Conservation (phyloP, 2,797 vertebrate genomes). For the Tadarida brasiliensis region DNA sequence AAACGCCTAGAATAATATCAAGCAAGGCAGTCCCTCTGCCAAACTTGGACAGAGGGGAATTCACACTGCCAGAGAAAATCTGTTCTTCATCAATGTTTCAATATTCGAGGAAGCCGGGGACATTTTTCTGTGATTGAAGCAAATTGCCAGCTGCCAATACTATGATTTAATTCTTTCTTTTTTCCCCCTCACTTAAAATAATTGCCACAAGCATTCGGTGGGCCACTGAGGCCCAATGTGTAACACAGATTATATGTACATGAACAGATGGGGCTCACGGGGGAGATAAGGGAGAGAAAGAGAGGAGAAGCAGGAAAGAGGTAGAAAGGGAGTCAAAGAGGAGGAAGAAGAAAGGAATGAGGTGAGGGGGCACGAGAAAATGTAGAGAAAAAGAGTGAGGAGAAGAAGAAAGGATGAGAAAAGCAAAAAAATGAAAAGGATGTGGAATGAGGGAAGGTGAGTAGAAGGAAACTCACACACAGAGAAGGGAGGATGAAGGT, state of each 20-base stretch:
- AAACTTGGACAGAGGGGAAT: constrained; percentile 70
- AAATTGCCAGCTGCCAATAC: constrained; percentile 78
- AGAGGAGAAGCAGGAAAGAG: too few relatives aligned
- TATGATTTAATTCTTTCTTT: constrained; percentile 73
- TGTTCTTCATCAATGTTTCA: constrained; percentile 84
- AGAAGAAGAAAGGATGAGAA: constrained; percentile 67
- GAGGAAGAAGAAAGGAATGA: not conserved
- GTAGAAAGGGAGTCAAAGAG: not conserved
- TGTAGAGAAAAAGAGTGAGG: constrained; percentile 38
- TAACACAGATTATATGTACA: constrained; percentile 61
- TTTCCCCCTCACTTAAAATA: constrained; percentile 66
- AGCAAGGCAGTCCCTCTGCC: constrained; percentile 60
- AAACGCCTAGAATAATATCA: constrained; percentile 76
- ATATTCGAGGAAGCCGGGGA: constrained; percentile 73
- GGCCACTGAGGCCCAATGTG: not conserved
- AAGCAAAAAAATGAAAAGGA: not conserved
- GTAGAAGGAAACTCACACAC: not conserved
- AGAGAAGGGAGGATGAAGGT: not conserved
- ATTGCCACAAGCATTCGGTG: constrained; percentile 50
- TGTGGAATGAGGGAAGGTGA: not conserved
- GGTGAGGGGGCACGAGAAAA: not conserved
- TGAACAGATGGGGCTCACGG: constrained; percentile 45
- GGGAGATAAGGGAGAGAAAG: constrained; percentile 10
- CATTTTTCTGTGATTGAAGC: constrained; percentile 80
- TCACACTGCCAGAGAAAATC: constrained; percentile 82